phyloP scores from a whole-genome alignment of 2,113 vertebrate species.

The Stigmatopora nigra region DNA sequence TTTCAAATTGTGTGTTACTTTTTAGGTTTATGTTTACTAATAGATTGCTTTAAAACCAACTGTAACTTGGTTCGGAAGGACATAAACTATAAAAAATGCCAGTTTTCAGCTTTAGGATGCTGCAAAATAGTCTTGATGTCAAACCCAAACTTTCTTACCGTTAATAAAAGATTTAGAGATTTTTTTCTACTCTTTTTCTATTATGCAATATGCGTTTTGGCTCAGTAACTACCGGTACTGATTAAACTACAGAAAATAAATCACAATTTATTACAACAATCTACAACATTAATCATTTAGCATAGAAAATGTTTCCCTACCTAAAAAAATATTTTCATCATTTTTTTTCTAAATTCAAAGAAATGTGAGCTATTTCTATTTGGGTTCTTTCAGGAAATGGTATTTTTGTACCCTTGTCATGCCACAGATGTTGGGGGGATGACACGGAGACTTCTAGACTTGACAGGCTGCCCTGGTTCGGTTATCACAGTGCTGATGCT shows the following conservation, averaged over 20 bases:
- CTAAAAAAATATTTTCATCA: too few species aligned
- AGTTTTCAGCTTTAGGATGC: too few species aligned
- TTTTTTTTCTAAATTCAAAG: too few species aligned
- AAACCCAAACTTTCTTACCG: too few species aligned
- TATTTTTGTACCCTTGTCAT: background rate
- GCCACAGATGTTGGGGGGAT: constrained; percentile 1
- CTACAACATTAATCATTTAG: background rate
- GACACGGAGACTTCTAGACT: constrained; percentile 54
- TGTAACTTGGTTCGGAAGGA: too few species aligned
- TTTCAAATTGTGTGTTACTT: too few species aligned
- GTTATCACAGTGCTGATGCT: constrained; percentile 99
- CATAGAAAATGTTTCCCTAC: background rate
- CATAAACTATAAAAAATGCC: too few species aligned
- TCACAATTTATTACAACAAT: background rate
- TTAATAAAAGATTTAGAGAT: background rate
- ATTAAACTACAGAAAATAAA: background rate
- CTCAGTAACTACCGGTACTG: background rate
- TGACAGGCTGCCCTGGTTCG: constrained; percentile 99
- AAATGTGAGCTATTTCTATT: too few species aligned
- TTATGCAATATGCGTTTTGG: background rate
- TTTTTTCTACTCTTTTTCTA: background rate
- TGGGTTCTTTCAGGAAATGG: background rate
- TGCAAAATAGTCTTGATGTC: too few species aligned
- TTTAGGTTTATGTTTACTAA: too few species aligned
- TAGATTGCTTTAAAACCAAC: too few species aligned